phyloP scores from a whole-genome alignment of 2,113 vertebrate genomes.

The Strigops habroptila region DNA sequence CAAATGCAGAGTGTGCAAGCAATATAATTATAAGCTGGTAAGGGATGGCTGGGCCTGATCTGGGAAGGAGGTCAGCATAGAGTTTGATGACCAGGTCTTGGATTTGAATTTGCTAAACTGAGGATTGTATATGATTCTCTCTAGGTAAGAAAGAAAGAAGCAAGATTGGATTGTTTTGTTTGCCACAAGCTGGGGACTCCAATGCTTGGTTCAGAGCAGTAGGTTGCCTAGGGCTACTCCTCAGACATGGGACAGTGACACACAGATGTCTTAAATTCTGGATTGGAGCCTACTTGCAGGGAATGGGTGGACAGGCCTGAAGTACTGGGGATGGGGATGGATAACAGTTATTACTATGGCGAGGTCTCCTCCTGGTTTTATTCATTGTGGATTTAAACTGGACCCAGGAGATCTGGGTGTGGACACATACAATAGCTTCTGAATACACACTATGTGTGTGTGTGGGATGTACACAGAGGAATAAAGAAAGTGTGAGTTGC shows the following conservation, averaged over 20 bases:
- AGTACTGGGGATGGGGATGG: not conserved
- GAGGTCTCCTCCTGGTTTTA: accelerated
- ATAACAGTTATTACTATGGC: not conserved
- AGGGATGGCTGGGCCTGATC: not conserved
- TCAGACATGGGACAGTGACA: not conserved
- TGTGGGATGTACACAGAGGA: not conserved
- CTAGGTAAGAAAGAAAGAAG: not conserved
- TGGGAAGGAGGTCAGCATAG: not conserved
- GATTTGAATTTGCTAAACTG: not conserved
- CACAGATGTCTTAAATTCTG: not conserved
- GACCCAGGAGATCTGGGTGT: not conserved
- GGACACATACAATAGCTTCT: not conserved
- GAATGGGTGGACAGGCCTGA: not conserved
- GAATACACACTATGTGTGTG: accelerated
- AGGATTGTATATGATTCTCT: not conserved
- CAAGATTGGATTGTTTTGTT: not conserved
- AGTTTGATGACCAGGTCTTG: not conserved
- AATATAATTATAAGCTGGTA: not conserved
- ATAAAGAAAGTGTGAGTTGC: not conserved
- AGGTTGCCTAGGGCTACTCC: not conserved
- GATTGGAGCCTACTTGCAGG: not conserved
- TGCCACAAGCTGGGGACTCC: not conserved
- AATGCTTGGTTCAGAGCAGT: not conserved
- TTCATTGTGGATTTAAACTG: not conserved
- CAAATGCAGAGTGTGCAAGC: not conserved